Evolutionary conservation across 2,888 invertebrate genomes (phyloP).

Genomic region (Eledone cirrhosa): DNA sequence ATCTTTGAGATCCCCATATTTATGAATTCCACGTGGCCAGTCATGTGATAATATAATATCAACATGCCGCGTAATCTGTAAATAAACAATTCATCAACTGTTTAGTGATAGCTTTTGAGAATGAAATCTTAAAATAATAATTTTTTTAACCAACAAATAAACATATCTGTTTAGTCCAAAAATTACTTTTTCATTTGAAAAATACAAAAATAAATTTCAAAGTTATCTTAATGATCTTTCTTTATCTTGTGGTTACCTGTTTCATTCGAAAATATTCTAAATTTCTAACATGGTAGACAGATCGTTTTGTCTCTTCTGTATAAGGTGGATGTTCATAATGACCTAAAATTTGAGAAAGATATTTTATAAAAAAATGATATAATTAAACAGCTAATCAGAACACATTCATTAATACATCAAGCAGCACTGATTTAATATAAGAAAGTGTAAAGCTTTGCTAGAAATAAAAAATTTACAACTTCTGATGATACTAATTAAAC

Average conservation of each 20-base stretch:
- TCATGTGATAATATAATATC: constrained; percentile 96
- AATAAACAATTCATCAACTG: neutral
- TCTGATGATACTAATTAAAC: no score
- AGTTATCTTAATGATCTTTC: neutral
- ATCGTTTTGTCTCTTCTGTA: constrained; percentile 77
- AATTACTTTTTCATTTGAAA: neutral
- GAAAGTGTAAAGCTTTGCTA: no score
- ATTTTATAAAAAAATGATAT: no score
- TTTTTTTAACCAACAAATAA: no score
- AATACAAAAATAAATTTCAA: neutral
- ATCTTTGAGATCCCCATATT: constrained; percentile 81
- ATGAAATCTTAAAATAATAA: no score
- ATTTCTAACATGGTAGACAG: constrained; percentile 92
- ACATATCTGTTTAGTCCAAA: neutral
- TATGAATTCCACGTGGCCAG: constrained; percentile 91
- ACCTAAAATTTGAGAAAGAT: constrained; percentile 65
- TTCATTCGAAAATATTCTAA: constrained; percentile 88
- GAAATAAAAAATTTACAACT: no score
- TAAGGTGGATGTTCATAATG: constrained; percentile 91
- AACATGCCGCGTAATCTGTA: constrained; percentile 70
- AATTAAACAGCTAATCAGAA: no score
- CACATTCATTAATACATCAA: no score
- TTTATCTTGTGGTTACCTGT: constrained; percentile 71
- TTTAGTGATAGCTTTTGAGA: no score
- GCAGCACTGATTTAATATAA: no score